A percentile compares a stretch with the other conserved stretches of the same genome.
Evolutionary conservation across 2,888 invertebrate genomes (phyloP).

Genomic region (Cylloceria caligata): DNA sequence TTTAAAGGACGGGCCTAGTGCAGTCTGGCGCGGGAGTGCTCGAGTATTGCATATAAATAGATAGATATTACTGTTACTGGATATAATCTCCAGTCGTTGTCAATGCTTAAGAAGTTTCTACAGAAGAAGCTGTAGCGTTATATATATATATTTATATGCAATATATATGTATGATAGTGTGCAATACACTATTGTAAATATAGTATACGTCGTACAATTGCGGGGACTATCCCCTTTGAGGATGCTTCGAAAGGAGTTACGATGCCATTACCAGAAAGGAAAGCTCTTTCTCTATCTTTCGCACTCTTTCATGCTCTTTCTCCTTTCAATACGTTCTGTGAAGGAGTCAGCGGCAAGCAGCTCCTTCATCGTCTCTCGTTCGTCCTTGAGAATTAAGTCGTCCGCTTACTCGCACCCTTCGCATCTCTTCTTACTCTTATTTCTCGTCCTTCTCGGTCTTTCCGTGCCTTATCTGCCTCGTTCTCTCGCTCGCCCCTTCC

Average conservation of each 20-base stretch:
- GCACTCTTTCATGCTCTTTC: constrained; percentile 5
- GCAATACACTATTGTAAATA: constrained; percentile 19
- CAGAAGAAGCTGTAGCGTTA: not conserved
- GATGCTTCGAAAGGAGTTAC: constrained; percentile 58
- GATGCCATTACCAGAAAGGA: constrained; percentile 62
- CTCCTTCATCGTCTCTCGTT: constrained; percentile 54
- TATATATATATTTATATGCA: not conserved
- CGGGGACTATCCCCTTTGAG: constrained; percentile 49
- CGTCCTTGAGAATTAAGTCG: constrained; percentile 60
- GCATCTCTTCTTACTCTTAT: constrained; percentile 29
- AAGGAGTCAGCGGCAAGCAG: constrained; percentile 31
- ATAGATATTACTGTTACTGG: constrained; percentile 1
- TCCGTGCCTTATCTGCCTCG: constrained; percentile 17
- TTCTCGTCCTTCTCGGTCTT: constrained; percentile 10
- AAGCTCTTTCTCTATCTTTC: constrained; percentile 52
- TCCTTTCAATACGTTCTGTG: constrained; percentile 26
- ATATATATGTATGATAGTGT: constrained; percentile 11
- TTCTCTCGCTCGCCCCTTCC: constrained; percentile 38
- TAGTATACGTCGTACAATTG: constrained; percentile 39
- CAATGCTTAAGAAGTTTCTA: not conserved
- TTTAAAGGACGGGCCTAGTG: constrained; percentile 29
- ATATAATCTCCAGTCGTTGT: constrained; percentile 38
- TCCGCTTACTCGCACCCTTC: constrained; percentile 44
- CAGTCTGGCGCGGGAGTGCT: constrained; percentile 25
- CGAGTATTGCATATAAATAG: constrained; percentile 47